Conservation (phyloP, 2,113 vertebrate species). For the Hylia prasina region DNA sequence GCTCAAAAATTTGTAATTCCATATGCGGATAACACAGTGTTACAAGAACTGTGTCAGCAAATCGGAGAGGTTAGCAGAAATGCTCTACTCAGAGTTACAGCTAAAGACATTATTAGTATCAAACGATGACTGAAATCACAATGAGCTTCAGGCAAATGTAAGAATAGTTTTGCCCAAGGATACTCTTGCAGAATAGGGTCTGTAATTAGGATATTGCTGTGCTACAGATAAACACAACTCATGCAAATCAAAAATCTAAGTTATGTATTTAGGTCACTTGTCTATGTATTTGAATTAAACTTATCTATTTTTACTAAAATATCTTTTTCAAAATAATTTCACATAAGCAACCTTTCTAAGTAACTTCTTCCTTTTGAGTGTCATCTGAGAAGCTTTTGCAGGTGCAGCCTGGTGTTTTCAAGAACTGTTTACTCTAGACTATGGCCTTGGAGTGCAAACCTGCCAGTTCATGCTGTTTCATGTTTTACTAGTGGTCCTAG, state of each 20-base stretch:
- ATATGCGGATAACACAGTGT: background rate
- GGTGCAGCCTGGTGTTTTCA: background rate
- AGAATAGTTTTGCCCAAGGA: background rate
- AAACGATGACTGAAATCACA: background rate
- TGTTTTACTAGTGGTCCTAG: background rate
- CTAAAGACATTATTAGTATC: background rate
- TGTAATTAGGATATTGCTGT: background rate
- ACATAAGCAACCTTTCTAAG: background rate
- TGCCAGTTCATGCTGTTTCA: background rate
- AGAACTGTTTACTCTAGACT: background rate
- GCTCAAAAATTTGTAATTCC: background rate
- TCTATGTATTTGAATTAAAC: background rate
- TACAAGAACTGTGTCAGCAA: background rate
- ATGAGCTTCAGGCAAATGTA: background rate
- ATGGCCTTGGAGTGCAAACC: background rate
- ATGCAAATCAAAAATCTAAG: background rate
- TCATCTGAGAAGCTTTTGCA: background rate
- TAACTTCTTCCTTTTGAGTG: background rate
- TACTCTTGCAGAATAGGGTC: background rate
- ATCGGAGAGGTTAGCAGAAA: background rate
- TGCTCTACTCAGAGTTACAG: background rate
- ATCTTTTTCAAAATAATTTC: background rate
- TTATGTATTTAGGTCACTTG: conserved; percentile 9
- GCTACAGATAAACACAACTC: background rate
- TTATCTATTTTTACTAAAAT: background rate